Conservation (phyloP, 2,113 vertebrate genomes). For the Athene noctua region DNA sequence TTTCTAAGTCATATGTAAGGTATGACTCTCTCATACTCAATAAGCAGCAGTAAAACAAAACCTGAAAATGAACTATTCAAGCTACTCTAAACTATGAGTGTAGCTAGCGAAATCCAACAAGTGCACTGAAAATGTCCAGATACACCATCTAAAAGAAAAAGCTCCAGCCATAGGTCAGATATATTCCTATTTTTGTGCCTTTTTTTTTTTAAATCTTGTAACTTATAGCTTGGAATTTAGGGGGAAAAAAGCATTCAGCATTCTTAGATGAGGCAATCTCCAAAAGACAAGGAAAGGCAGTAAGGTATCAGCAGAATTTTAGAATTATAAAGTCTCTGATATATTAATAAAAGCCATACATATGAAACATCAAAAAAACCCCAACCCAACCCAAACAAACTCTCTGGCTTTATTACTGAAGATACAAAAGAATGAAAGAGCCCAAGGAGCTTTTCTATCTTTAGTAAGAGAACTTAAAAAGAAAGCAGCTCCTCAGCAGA, state of each 20-base stretch:
- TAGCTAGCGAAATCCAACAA: neutral
- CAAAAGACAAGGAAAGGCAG: neutral
- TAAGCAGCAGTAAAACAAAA: neutral
- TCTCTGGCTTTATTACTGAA: conserved; percentile 6
- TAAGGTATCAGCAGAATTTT: neutral
- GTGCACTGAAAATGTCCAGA: neutral
- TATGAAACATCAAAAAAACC: neutral
- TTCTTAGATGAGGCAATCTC: neutral
- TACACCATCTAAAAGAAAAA: neutral
- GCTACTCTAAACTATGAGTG: neutral
- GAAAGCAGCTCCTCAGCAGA: neutral
- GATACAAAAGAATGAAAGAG: neutral
- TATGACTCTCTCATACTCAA: neutral
- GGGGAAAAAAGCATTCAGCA: fast-evolving
- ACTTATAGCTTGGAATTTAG: too few relatives aligned
- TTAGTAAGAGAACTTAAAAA: conserved; percentile 47
- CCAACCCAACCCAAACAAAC: neutral
- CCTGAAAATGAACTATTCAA: neutral
- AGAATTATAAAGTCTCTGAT: neutral
- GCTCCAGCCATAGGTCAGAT: neutral
- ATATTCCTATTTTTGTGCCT: too few relatives aligned
- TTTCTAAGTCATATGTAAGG: neutral
- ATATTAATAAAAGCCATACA: neutral
- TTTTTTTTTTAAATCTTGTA: too few relatives aligned
- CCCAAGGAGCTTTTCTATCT: conserved; percentile 23